Percentiles rank a stretch among this genome's conserved stretches.
Conservation (phyloP, 2,113 vertebrate genomes). For the Oostethus manadensis region DNA sequence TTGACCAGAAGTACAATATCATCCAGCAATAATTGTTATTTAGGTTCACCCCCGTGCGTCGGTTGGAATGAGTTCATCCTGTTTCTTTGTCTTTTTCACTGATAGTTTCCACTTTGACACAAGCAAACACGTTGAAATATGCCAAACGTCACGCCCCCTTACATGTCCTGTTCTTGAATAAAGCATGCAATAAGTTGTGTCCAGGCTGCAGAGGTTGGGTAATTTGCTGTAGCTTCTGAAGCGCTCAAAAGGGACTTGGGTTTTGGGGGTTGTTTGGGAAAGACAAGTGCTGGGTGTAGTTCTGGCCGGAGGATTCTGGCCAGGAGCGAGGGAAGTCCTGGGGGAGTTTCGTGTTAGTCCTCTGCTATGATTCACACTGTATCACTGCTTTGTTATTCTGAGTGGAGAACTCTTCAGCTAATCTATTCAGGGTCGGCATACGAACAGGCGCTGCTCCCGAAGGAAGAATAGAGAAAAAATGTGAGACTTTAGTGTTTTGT, state of each 20-base stretch:
- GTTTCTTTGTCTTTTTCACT: too few relatives aligned
- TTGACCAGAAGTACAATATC: too few relatives aligned
- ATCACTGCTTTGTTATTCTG: conserved; percentile 40
- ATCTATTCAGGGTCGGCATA: conserved; percentile 46
- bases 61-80: too few relatives aligned
- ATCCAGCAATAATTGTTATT: too few relatives aligned
- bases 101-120: background rate
- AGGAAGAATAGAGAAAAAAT: conserved; percentile 32
- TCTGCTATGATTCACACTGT: conserved; percentile 42
- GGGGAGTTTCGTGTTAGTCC: conserved; percentile 42
- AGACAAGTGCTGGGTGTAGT: conserved; percentile 21
- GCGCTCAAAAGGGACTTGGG: conserved; percentile 25
- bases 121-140: conserved; percentile 16
- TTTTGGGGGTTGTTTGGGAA: conserved; percentile 19
- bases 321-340: conserved; percentile 25
- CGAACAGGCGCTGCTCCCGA: conserved; percentile 32
- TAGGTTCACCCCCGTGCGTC: too few relatives aligned
- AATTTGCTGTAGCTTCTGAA: conserved; percentile 13
- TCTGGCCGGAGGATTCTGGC: conserved; percentile 24
- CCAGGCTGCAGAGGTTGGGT: conserved; percentile 22
- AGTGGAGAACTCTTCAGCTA: conserved; percentile 27
- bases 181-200: conserved; percentile 50
- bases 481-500: conserved; percentile 1
- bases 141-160: conserved; percentile 1
- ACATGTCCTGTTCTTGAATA: conserved; percentile 32